A percentile compares a stretch with the other conserved stretches of the same genome.
Evolutionary conservation across 2,797 vertebrate species (phyloP).

Genomic region (Pseudocheirus occidentalis): DNA sequence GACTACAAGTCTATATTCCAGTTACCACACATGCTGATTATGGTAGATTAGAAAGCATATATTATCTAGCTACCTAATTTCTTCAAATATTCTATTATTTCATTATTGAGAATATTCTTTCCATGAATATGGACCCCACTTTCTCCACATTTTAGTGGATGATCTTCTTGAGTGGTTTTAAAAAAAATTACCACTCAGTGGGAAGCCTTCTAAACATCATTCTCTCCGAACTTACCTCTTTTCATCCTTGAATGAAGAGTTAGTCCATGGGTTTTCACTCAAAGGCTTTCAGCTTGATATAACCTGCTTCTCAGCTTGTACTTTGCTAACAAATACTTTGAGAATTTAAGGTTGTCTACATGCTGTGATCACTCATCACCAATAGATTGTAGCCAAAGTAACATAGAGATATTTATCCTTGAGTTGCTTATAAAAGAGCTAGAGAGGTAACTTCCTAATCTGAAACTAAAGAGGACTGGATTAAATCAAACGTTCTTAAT

Average conservation of each 20-base stretch:
- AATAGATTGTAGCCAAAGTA: not conserved
- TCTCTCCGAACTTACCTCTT: not conserved
- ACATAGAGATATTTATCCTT: not conserved
- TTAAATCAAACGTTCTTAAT: not conserved
- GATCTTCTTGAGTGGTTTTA: not conserved
- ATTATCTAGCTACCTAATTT: no score
- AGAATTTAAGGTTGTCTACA: not conserved
- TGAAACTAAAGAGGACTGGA: not conserved
- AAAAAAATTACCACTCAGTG: not conserved
- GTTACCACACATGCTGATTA: not conserved
- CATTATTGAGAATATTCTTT: not conserved
- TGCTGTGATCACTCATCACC: not conserved
- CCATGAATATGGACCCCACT: not conserved
- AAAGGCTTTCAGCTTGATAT: not conserved
- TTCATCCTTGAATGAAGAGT: not conserved
- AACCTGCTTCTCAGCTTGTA: not conserved
- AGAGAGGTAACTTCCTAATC: not conserved
- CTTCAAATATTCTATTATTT: not conserved
- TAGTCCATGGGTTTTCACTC: not conserved
- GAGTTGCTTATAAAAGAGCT: not conserved
- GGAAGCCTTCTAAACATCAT: not conserved
- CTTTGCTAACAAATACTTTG: not conserved
- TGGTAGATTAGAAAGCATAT: not conserved
- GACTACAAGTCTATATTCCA: not conserved
- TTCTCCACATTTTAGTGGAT: not conserved